Evolutionary conservation across 2,797 vertebrate genomes (phyloP), one percentile per base, ranked within the genome.

Genomic region (Sparidentex hasta): DNA sequence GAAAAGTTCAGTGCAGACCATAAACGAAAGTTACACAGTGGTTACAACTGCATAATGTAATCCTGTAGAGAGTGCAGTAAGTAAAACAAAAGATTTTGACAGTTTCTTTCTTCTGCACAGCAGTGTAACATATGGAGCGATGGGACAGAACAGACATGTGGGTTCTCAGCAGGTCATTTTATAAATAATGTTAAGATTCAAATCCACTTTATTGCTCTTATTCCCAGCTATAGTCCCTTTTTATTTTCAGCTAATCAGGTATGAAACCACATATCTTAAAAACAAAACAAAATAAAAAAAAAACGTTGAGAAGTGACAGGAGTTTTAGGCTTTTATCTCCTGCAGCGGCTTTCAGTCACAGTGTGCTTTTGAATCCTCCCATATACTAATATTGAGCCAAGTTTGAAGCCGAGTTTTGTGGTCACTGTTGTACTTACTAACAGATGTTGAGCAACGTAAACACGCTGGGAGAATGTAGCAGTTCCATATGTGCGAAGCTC

Each of bases 361-460:
- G 21, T 56, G 48, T 33, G 64, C 62, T 68, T 54, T 66, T 71
- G 23, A 76, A 76, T 68, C 55, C 20, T 73, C 56, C 52, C 78
- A 82, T 81, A 87, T 84, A 76, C 73, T 88, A 86, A 86, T 82
- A 73, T 11, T 75, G 70, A 86, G 76, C 66, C 29, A 63, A 61
- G 75, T 90, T 90, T 85, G 80, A 77, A 71, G 50, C 38, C 52
- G 58, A 58, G 46, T 13, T 80, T 76, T 90, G 85, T 86, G 89
- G 89, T 90, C 68, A 78, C 50, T 77, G 65, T 86, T 85, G 67
- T 76, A n/a, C n/a, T n/a, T 85, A 73, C 85, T 90, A 92, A 72
- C 92, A 92, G 88, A 94, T 93, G 89, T 85, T 90, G 81, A 75
- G 88, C 76, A 91, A 90, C 81, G 86, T 84, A 84, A 89, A 87